A percentile compares a stretch with the other conserved stretches of the same genome.
Conservation (phyloP, 2,797 vertebrate genomes). For the Toxotes lorentzi region DNA sequence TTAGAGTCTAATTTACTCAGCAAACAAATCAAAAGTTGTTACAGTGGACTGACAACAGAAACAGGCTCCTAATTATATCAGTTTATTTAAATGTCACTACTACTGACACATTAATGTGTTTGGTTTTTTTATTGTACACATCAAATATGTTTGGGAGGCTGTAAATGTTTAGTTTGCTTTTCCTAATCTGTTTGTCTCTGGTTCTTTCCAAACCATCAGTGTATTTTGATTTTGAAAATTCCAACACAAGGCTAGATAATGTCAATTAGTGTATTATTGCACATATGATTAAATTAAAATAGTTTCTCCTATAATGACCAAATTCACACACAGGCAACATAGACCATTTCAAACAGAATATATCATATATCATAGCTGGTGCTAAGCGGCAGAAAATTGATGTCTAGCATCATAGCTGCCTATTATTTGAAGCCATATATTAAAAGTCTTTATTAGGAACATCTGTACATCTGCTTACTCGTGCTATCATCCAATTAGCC, state of each 20-base stretch:
- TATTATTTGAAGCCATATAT: no score
- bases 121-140: not conserved
- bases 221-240: not conserved
- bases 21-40: constrained; percentile 1
- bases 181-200: not conserved
- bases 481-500: not conserved
- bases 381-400: not conserved
- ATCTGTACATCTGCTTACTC: not conserved
- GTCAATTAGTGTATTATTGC: not conserved
- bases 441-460: not conserved
- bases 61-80: not conserved
- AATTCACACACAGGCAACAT: not conserved
- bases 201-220: not conserved
- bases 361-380: not conserved
- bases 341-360: no score
- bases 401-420: no score
- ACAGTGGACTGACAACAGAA: not conserved
- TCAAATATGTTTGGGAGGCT: not conserved
- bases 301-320: not conserved
- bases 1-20: constrained; percentile 8
- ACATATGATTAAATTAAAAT: not conserved
- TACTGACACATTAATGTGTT: not conserved
- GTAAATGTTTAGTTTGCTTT: not conserved
- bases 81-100: not conserved
- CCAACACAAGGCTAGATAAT: not conserved